Base-by-base conservation (phyloP, 2,113 vertebrate species). In the Neogobius melanostomus region DNA sequence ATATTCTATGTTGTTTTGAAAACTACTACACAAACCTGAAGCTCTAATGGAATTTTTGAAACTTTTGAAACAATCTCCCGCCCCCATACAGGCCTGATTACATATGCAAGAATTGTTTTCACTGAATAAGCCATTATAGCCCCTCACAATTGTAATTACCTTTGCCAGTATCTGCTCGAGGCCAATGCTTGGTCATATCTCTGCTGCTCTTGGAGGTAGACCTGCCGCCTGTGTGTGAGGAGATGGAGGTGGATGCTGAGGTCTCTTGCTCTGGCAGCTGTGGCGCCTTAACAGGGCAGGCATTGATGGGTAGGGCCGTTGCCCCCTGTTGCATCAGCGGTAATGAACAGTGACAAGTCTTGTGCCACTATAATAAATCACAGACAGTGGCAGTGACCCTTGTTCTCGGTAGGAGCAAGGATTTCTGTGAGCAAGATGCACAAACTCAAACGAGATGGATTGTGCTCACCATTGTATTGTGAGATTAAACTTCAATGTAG, bases 341-440 rank as follows among this genome's bases (percentile, higher is more conserved):
- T 90, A 92, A 92, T 89, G 80, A 91, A 86, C 85, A 88, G 75
- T 87, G 91, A 92, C 92, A 91, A 85, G 86, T 80, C 88, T 71
- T 74, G 78, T 66, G 69, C 76, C 71, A 71, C 74, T 80, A 85
- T 79, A 77, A 86, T 90, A 89, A 90, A 91, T 91, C 87, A 90
- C 71, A 76, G 72, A 69, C 79, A 72, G 74, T 76, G 66, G 72
- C 76, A 72, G 67, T 77, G 84, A 80, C 80, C 49, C 76, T 49
- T 68, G 75, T 74, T 83, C 72, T 76, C 83, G 59, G 57, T 36
- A 68, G 59, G 59, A 36, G 53, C 42, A 65, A 61, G 50, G 45
- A 66, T 74, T 74, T 56, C 28, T 4, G 53, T 9, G n/a, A n/a
- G 7, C 21, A 56, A 56, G 17, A 12, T 56, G 53, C 53, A 28